Base-by-base conservation (phyloP, 2,888 invertebrate genomes). In the Chesias legatella region DNA sequence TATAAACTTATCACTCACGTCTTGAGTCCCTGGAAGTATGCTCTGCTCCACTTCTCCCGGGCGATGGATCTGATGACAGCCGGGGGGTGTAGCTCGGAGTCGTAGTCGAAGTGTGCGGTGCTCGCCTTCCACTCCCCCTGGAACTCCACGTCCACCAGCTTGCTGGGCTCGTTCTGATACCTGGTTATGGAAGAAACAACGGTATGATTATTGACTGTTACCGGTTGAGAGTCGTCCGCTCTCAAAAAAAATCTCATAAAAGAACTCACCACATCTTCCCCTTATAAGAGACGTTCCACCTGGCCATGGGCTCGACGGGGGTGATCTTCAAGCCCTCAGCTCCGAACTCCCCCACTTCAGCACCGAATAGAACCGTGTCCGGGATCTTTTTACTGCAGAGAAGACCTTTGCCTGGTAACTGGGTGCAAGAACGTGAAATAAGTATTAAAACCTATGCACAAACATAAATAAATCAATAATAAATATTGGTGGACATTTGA, bases 11-110 rank as follows among this genome's bases (percentile, higher is more conserved):
- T n/a, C 2, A 56, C 73, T 86, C 63, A 95, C 92, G 79, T 89
- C 79, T 91, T 91, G 22, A 92, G 88, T 13, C 81, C 85, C 37
- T 91, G 78, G 63, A 92, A 95, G 68, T 93, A 93, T 34, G 90
- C 73, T 35, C 89, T 80, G 35, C 90, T 90, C 95, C 95, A 96
- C 0, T 89, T 86, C 69, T 95, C 94, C 32, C 89, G 84, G 0
- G 95, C 94, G 23, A 95, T 91, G 1, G 94, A 92, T 48, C 92
- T 90, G 28, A 94, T 93, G 60, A 95, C 82, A 0, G 92, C 79
- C 0, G 89, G 79, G 0, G 91, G 90, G 52, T 93, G 88, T 28
- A 94, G 81, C 53, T 95, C 93, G 0, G 90, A 90, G 67, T 95
- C 95, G 63, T 91, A 95, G 61, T 94, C 92, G 69, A 95, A 95